A percentile compares a stretch with the other conserved stretches of the same genome.
Evolutionary conservation across 92 coral and sea anemone genomes (phyloP).

Genomic region (Bergia puertoricense): DNA sequence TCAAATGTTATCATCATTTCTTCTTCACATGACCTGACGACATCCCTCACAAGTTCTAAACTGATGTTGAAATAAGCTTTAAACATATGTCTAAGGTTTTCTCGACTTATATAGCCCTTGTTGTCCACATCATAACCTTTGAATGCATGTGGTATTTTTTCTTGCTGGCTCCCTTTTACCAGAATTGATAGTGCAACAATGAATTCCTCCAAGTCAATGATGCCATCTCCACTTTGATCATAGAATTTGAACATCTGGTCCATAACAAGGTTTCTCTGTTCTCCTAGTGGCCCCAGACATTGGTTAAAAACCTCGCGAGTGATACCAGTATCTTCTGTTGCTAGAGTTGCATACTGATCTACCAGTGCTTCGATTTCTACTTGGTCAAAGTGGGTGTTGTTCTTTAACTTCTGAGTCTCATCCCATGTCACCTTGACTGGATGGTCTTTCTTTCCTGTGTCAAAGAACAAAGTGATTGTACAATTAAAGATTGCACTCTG

Average conservation of each 20-base stretch:
- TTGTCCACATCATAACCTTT: conserved; percentile 91
- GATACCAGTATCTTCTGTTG: conserved; percentile 85
- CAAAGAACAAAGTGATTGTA: not conserved
- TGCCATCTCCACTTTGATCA: conserved; percentile 81
- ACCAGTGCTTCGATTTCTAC: conserved; percentile 90
- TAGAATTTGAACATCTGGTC: conserved; percentile 97
- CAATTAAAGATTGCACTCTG: not conserved
- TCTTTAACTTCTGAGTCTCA: conserved; percentile 70
- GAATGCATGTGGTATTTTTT: conserved; percentile 91
- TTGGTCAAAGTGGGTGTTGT: conserved; percentile 84
- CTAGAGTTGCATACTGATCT: conserved; percentile 91
- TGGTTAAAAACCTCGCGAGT: conserved; percentile 96
- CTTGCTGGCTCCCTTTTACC: conserved; percentile 93
- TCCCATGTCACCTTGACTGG: conserved; percentile 79
- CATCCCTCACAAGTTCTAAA: conserved; percentile 94
- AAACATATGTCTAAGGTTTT: conserved; percentile 91
- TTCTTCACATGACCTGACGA: conserved; percentile 93
- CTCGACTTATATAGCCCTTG: conserved; percentile 75
- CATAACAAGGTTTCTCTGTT: conserved; percentile 90
- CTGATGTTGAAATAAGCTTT: conserved; percentile 96
- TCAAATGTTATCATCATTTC: conserved; percentile 99
- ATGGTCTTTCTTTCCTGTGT: conserved; percentile 80
- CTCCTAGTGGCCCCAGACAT: conserved; percentile 94
- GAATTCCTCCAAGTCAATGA: conserved; percentile 92
- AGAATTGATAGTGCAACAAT: conserved; percentile 84